These are phyloP conservation scores for Discoglossus pictus DNA, from an alignment of 2,797 vertebrate genomes.

Conservation along the genomic window DNA sequence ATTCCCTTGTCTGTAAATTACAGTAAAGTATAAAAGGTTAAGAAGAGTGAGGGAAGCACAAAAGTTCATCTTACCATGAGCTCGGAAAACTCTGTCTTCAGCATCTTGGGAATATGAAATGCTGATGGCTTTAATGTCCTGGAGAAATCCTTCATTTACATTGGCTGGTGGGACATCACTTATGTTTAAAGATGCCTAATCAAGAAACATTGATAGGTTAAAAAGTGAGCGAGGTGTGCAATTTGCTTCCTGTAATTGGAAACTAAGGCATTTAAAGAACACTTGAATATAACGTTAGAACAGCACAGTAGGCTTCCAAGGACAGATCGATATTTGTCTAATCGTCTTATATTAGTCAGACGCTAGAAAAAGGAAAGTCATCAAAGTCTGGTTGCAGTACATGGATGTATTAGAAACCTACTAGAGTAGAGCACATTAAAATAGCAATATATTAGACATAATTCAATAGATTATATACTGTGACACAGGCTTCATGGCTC, in stretches of 20 bases:
- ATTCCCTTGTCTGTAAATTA: no score
- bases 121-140: conserved; percentile 83
- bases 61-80: conserved; percentile 80
- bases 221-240: neutral
- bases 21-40: neutral
- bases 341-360: conserved; percentile 33
- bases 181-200: conserved; percentile 81
- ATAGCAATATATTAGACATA: conserved; percentile 23
- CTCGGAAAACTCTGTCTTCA: conserved; percentile 91
- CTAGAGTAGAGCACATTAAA: conserved; percentile 36
- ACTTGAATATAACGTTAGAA: conserved; percentile 21
- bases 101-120: conserved; percentile 87
- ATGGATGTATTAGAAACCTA: conserved; percentile 23
- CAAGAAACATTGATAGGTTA: conserved; percentile 35
- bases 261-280: conserved; percentile 24
- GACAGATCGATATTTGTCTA: conserved; percentile 34
- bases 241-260: conserved; percentile 22
- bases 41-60: neutral
- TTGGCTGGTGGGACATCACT: conserved; percentile 78
- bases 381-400: conserved; percentile 7
- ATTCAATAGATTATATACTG: conserved; percentile 1
- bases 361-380: conserved; percentile 16
- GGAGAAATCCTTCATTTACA: conserved; percentile 88
- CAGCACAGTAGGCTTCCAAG: conserved; percentile 13
- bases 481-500: neutral